Evolutionary conservation across 2,888 invertebrate species (phyloP).

Genomic region (Eilema depressum): DNA sequence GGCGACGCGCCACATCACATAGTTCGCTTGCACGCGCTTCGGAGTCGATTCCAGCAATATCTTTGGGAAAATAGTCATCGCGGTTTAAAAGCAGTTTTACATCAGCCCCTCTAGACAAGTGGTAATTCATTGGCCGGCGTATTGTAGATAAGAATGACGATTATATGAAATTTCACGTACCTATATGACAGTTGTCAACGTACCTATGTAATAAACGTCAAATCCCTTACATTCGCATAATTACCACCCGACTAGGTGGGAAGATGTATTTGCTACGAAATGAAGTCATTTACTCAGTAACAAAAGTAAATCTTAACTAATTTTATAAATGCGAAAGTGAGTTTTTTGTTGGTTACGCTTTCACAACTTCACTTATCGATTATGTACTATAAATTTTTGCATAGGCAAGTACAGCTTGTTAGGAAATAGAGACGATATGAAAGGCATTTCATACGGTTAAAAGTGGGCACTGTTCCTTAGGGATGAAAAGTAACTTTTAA

Average conservation of each 20-base stretch:
- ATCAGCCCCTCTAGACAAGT: too few species aligned
- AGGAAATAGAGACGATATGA: background rate
- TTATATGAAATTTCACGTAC: too few species aligned
- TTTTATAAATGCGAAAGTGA: background rate
- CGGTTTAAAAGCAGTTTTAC: background rate
- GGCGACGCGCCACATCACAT: conserved; percentile 96
- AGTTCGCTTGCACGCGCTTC: conserved; percentile 91
- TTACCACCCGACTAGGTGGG: too few species aligned
- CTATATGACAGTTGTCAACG: too few species aligned
- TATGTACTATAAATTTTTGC: background rate
- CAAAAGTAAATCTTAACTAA: too few species aligned
- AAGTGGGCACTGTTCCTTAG: background rate
- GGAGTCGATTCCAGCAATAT: conserved; percentile 82
- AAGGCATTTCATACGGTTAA: background rate
- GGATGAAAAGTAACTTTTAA: background rate
- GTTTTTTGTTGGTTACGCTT: background rate
- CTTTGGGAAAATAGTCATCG: conserved; percentile 44
- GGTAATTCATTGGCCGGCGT: too few species aligned
- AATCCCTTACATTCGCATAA: too few species aligned
- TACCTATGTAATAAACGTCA: too few species aligned
- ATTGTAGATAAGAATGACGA: too few species aligned
- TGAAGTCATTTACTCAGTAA: background rate
- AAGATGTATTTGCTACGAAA: background rate
- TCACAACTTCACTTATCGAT: background rate
- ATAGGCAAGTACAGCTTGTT: background rate